Base-by-base conservation (phyloP, 2,888 invertebrate genomes). In the Hofmannophila pseudospretella region DNA sequence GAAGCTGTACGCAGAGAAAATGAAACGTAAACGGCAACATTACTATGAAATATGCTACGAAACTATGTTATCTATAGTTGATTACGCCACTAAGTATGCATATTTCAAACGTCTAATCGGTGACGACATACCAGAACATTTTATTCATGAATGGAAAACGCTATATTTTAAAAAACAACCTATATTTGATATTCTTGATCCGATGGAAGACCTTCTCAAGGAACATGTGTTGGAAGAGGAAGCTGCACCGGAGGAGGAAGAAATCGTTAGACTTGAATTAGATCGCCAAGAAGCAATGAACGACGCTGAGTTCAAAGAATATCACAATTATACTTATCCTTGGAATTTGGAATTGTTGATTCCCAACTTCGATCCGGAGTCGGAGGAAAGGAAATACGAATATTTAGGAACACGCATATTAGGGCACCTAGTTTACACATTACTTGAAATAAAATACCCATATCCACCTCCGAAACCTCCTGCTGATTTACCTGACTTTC, bases 101-200 rank as follows among this genome's bases (percentile, higher is more conserved):
- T 89, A 90, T 45, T 90, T 80, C 50, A 82, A 74, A 47, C 62
- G 63, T 36, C 44, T 76, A 7, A 63, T 82, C 26, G 76, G 58
- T n/a, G 72, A 67, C 28, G 71, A 78, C 7, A 78, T 90, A 22
- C 86, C 89, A 0, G 53, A 69, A 30, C 69, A 79, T 41, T 76
- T 88, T 41, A 79, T 87, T 54, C 77, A 82, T 32, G 86, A 90
- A 51, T 90, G 90, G 89, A 89, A 88, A 55, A 68, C 67, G 11
- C 65, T 90, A 29, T 91, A 90, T 55, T 68, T 82, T 29, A 88
- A 82, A 47, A 74, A 78, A 23, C 84, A 89, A 51, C 82, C 90
- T 3, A 85, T 91, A 39, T 86, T 89, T 52, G 88, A 88, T 47
- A 59, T 80, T 34, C 44, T 87, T 2, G 66, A 77, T 16, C 79